Base-by-base conservation (phyloP, 1,140 invertebrate genomes). In the Nilaparvata lugens region DNA sequence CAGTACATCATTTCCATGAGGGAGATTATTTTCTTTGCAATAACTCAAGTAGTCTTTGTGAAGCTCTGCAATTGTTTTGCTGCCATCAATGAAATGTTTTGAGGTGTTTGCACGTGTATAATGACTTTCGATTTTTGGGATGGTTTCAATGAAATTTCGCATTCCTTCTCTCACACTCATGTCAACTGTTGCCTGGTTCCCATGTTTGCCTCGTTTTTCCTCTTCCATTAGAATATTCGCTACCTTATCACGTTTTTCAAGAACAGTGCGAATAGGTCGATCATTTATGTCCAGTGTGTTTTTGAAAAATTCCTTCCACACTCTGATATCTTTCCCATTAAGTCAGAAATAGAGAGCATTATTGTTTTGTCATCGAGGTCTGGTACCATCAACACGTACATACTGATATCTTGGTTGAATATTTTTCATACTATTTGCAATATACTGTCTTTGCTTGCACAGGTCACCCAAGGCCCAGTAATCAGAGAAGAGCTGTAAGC, bases 271-370 rank as follows among this genome's bases (percentile, higher is more conserved):
- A 48, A 64, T 61, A 7, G 62, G 53, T 28, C 58, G 38, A 56
- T 61, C 58, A 35, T 61, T 61, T 16, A 64, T 64, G 57, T 56
- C 62, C 16, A 61, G 28, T 13, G 62, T 64, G 35, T 59, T 64
- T 56, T 52, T 60, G 45, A 64, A 64, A 64, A 64, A 64, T 23
- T 48, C 6, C 51, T 61, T 61, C 19, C 62, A 64, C 6, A 64
- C 62, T 28, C 62, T 21, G 13, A 53, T 53, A 35, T 35, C 31
- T 35, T 9, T 35, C 31, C 31, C 31, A 28, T 28, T 9, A 28
- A 28, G 28, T 28, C 28, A 9, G 9, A 28, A 28, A 9, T 28
- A 48, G 45, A 48, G 18, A 18, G 45, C 45, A 23, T 18, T 19
- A 48, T 48, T 48, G 21, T 18, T 48, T 19, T 48, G 16, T 23